Conservation (phyloP, 2,113 vertebrate genomes). For the Bubo bubo region DNA sequence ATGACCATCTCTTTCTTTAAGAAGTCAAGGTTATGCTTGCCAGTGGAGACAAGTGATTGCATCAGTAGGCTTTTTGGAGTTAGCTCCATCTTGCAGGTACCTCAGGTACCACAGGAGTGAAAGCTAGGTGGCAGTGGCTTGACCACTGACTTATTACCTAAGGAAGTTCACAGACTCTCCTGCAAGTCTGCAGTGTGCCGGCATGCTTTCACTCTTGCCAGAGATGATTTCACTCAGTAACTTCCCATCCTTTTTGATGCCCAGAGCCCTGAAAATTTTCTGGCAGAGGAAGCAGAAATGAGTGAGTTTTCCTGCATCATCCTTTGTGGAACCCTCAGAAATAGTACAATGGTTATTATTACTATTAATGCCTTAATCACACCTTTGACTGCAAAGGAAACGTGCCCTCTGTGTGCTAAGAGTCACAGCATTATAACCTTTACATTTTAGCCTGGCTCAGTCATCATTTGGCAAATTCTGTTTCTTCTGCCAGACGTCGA, state of each 20-base stretch:
- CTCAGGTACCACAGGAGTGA: background rate
- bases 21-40: background rate
- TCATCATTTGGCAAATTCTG: background rate
- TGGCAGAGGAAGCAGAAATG: background rate
- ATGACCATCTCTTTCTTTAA: background rate
- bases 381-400: background rate
- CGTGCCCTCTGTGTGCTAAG: background rate
- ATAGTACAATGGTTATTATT: background rate
- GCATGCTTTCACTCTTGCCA: background rate
- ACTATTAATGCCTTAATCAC: background rate
- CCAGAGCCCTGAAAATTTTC: background rate
- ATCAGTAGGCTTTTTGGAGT: background rate
- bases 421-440: background rate
- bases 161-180: background rate
- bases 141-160: background rate
- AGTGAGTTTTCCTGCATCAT: background rate
- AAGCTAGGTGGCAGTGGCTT: background rate
- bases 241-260: background rate
- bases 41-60: background rate
- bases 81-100: background rate
- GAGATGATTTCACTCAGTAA: background rate
- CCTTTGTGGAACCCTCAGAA: background rate
- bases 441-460: background rate
- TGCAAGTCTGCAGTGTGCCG: background rate
- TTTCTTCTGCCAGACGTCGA: accelerated